Evolutionary conservation across 2,888 invertebrate species (phyloP).

Genomic region (Pandemis cinnamomeana): DNA sequence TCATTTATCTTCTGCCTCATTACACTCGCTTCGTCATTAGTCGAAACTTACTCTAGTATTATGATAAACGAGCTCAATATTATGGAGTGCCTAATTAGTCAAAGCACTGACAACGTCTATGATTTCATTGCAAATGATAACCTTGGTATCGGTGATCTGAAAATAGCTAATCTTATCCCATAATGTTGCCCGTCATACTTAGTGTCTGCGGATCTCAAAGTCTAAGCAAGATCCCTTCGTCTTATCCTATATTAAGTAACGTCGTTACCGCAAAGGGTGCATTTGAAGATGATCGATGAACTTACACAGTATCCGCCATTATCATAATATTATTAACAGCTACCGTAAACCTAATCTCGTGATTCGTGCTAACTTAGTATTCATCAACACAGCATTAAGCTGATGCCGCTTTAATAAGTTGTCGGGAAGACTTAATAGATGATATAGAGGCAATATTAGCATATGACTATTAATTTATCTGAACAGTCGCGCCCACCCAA

Average conservation of each 20-base stretch:
- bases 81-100: not conserved
- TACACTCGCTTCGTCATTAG: slow-evolving; percentile 1
- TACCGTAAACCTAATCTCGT: slow-evolving; percentile 37
- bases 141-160: not conserved
- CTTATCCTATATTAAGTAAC: not conserved
- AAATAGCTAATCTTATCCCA: not conserved
- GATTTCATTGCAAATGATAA: not conserved
- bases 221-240: not conserved
- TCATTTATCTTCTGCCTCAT: slow-evolving; percentile 20
- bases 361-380: slow-evolving; percentile 27
- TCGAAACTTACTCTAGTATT: not conserved
- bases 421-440: slow-evolving; percentile 33
- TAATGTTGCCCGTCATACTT: not conserved
- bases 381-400: slow-evolving; percentile 36
- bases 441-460: slow-evolving; percentile 37
- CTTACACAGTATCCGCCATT: slow-evolving; percentile 5
- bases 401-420: slow-evolving; percentile 37
- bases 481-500: slow-evolving; percentile 25
- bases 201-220: not conserved
- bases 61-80: not conserved
- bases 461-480: slow-evolving; percentile 32
- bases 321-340: slow-evolving; percentile 39
- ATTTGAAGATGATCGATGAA: slow-evolving; percentile 30
- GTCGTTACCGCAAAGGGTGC: slow-evolving; percentile 4
- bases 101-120: not conserved